Conservation (phyloP, 2,113 vertebrate genomes). For the Pogona vitticeps region DNA sequence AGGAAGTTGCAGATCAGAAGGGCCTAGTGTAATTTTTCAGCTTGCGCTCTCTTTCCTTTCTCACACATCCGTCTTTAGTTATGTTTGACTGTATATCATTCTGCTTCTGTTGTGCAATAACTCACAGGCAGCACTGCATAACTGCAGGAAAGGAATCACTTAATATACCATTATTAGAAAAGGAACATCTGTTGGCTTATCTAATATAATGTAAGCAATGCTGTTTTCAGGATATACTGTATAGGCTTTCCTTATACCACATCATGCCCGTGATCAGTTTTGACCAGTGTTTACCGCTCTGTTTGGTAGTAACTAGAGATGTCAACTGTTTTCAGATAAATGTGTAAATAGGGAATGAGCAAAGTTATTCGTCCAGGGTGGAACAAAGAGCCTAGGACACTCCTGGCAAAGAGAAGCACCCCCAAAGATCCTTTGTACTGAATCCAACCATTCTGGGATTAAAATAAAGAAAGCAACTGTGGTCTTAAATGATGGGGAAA, state of each 20-base stretch:
- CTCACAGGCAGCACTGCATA: constrained; percentile 45
- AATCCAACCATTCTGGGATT: too few relatives aligned
- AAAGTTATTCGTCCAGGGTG: too few relatives aligned
- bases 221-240: not conserved
- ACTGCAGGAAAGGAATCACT: constrained; percentile 45
- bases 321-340: too few relatives aligned
- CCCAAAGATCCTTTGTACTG: too few relatives aligned
- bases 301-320: too few relatives aligned
- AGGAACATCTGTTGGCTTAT: constrained; percentile 17
- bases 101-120: constrained; percentile 42
- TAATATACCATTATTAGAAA: constrained; percentile 43
- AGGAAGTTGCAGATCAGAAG: not conserved
- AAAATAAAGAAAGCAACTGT: too few relatives aligned
- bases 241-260: not conserved
- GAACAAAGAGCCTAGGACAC: too few relatives aligned
- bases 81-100: constrained; percentile 41
- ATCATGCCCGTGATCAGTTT: not conserved
- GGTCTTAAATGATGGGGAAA: too few relatives aligned
- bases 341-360: too few relatives aligned
- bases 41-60: constrained; percentile 9
- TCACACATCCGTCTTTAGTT: not conserved
- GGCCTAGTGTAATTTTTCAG: constrained; percentile 39
- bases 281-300: not conserved
- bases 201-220: not conserved
- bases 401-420: too few relatives aligned